phyloP scores from a whole-genome alignment of 2,113 vertebrate genomes.

The Chlorodrepanis virens region DNA sequence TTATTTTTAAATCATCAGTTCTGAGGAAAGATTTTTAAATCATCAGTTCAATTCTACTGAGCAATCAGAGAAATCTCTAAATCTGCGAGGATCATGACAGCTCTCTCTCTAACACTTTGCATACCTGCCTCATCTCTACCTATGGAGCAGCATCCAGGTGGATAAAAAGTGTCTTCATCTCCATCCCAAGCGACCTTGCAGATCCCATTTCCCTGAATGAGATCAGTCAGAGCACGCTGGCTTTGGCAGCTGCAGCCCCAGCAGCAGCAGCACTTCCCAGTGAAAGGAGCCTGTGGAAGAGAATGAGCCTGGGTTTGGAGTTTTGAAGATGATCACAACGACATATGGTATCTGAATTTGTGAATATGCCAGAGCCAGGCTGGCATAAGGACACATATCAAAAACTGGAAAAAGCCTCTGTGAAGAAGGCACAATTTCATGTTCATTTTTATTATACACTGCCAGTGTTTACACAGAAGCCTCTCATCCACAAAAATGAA shows the following conservation, averaged over 20 bases:
- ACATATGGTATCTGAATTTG: slow-evolving; percentile 49
- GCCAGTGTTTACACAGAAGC: slow-evolving; percentile 52
- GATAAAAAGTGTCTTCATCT: background rate
- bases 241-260: slow-evolving; percentile 33
- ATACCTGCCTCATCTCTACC: background rate
- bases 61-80: background rate
- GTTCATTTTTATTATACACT: slow-evolving; percentile 36
- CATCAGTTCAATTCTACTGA: background rate
- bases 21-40: background rate
- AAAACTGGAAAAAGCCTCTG: background rate
- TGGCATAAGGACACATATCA: slow-evolving; percentile 37
- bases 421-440: slow-evolving; percentile 22
- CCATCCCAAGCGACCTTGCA: slow-evolving; percentile 39
- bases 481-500: slow-evolving; percentile 8
- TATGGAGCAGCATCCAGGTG: background rate
- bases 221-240: slow-evolving; percentile 14
- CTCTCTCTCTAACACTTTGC: background rate
- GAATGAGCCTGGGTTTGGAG: background rate
- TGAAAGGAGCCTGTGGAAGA: background rate
- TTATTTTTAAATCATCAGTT: background rate
- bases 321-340: slow-evolving; percentile 45
- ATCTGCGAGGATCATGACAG: background rate
- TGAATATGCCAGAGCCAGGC: slow-evolving; percentile 30
- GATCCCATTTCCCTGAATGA: background rate
- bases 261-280: slow-evolving; percentile 43